A percentile compares a stretch with the other conserved stretches of the same genome.
phyloP scores from a whole-genome alignment of 1,140 invertebrate species.

The Drosophila navojoa region DNA sequence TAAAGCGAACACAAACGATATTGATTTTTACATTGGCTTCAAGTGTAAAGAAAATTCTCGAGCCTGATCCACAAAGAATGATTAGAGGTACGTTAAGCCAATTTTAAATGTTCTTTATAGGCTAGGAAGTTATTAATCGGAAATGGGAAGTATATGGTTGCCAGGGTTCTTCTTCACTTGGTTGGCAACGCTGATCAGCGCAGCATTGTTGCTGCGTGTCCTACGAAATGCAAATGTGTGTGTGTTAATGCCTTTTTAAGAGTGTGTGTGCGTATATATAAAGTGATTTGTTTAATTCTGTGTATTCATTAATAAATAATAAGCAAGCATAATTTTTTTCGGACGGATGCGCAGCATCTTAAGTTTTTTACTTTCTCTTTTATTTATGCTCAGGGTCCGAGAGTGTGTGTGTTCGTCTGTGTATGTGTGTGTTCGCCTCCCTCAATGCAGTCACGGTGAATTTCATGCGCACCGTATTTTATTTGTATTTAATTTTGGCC shows the following conservation, averaged over 20 bases:
- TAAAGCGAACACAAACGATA: slow-evolving; percentile 52
- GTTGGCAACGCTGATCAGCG: slow-evolving; percentile 32
- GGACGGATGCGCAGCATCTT: slow-evolving; percentile 50
- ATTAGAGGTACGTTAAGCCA: not conserved
- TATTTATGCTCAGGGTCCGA: slow-evolving; percentile 63
- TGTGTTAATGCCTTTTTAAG: not conserved
- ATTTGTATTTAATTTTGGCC: slow-evolving; percentile 57
- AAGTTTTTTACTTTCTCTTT: slow-evolving; percentile 76
- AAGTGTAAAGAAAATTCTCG: slow-evolving; percentile 23
- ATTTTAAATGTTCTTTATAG: not conserved
- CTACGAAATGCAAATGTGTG: slow-evolving; percentile 1
- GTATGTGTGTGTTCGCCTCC: slow-evolving; percentile 21
- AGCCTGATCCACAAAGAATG: not conserved
- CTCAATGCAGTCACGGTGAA: slow-evolving; percentile 58
- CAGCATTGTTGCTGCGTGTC: slow-evolving; percentile 26
- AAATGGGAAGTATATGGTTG: not conserved
- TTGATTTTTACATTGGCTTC: slow-evolving; percentile 71
- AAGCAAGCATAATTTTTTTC: slow-evolving; percentile 17
- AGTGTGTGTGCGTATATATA: slow-evolving; percentile 6
- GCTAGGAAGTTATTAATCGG: not conserved
- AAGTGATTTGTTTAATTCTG: slow-evolving; percentile 41
- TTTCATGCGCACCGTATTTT: slow-evolving; percentile 52
- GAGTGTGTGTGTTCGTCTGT: slow-evolving; percentile 10
- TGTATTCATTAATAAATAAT: slow-evolving; percentile 19
- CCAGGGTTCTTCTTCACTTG: no score